Conservation (phyloP, 1,140 invertebrate species). For the Apis florea region DNA sequence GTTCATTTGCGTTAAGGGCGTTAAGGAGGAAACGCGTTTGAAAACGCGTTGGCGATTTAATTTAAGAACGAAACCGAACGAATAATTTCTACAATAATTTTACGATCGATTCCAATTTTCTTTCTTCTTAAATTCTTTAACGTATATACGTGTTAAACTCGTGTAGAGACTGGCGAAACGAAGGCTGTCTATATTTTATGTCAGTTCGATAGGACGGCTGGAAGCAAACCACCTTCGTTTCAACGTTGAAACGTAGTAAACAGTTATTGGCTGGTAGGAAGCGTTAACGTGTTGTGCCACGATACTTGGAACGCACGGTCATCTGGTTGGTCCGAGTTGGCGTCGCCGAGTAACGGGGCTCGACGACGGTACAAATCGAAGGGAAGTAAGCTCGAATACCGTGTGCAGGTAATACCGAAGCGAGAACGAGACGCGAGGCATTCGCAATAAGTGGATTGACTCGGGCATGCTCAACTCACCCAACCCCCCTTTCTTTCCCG, state of each 20-base stretch:
- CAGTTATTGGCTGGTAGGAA: slow-evolving; percentile 66
- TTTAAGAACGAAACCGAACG: no score
- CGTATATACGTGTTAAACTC: no score
- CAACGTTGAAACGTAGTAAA: slow-evolving; percentile 64
- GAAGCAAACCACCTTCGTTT: slow-evolving; percentile 61
- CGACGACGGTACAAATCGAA: slow-evolving; percentile 74
- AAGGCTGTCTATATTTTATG: background rate
- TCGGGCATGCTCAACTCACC: slow-evolving; percentile 56
- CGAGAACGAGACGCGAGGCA: slow-evolving; percentile 69
- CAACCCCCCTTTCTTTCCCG: slow-evolving; percentile 48
- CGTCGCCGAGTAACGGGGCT: slow-evolving; percentile 29
- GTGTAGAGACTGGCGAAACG: no score
- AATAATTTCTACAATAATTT: no score
- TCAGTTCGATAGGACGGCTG: background rate
- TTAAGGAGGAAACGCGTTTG: background rate
- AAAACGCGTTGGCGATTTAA: no score
- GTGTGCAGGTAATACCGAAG: slow-evolving; percentile 59
- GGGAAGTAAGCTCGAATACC: slow-evolving; percentile 64
- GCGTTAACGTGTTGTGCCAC: slow-evolving; percentile 50
- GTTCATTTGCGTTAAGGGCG: background rate
- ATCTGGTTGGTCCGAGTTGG: slow-evolving; percentile 19
- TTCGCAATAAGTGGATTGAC: slow-evolving; percentile 76
- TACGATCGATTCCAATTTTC: no score
- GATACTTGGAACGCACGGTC: slow-evolving; percentile 55
- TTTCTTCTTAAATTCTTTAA: no score